Evolutionary conservation across 2,888 invertebrate species (phyloP).

Genomic region (Biston betularia): DNA sequence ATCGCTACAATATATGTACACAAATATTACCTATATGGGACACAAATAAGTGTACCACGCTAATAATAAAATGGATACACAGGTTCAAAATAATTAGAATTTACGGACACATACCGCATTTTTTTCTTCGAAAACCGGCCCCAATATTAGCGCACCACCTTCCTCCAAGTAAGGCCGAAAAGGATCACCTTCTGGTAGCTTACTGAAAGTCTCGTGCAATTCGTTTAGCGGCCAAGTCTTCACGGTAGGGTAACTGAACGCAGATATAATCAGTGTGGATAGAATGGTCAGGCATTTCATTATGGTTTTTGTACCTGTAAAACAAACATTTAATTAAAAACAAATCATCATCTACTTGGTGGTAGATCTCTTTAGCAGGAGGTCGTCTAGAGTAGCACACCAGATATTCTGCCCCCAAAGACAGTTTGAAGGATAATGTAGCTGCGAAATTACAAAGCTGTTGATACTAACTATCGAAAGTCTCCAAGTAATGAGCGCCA

Average conservation of each 20-base stretch:
- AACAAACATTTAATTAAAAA: background rate
- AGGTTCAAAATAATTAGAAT: no score
- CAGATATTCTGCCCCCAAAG: no score
- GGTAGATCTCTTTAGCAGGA: no score
- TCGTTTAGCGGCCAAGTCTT: conserved; percentile 32
- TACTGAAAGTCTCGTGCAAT: conserved; percentile 26
- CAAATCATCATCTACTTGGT: background rate
- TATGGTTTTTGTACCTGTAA: background rate
- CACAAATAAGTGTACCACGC: no score
- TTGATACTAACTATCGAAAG: no score
- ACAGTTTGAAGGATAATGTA: no score
- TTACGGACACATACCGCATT: conserved; percentile 7
- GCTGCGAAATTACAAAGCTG: no score
- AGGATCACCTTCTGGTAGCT: conserved; percentile 23
- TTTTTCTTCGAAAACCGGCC: conserved; percentile 24
- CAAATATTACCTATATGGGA: no score
- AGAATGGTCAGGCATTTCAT: conserved; percentile 18
- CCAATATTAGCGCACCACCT: conserved; percentile 22
- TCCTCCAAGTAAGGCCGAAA: conserved; percentile 25
- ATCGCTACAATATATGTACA: no score
- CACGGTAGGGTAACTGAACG: conserved; percentile 17
- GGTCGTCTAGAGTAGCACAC: no score
- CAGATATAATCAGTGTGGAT: background rate
- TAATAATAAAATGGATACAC: no score
- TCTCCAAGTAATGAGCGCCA: no score